These are phyloP conservation scores for Callimorpha dominula DNA, from an alignment of 2,888 invertebrate species.

Conservation along the genomic window DNA sequence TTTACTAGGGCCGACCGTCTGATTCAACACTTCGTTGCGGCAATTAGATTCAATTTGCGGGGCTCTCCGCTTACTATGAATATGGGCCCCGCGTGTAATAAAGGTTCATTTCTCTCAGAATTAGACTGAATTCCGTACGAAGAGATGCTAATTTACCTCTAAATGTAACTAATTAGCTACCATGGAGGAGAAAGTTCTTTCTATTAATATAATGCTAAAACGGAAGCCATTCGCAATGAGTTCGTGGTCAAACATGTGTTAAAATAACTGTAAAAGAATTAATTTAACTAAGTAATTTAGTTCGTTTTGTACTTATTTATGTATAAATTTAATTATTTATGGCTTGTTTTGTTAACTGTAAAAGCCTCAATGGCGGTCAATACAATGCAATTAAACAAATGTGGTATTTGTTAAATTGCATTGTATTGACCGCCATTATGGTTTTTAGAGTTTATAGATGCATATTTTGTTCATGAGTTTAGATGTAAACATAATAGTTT, in stretches of 20 bases:
- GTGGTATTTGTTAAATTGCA: slow-evolving; percentile 59
- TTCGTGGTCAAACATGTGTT: slow-evolving; percentile 25
- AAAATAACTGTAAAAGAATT: slow-evolving; percentile 14
- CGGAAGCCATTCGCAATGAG: slow-evolving; percentile 37
- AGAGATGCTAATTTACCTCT: slow-evolving; percentile 58
- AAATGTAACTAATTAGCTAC: slow-evolving; percentile 60
- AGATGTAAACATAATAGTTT: not conserved
- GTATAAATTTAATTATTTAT: slow-evolving; percentile 66
- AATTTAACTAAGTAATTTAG: slow-evolving; percentile 21
- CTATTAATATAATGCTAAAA: slow-evolving; percentile 27
- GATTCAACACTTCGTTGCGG: slow-evolving; percentile 85
- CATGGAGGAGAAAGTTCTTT: slow-evolving; percentile 53
- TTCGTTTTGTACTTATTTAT: slow-evolving; percentile 17
- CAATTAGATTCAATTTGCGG: slow-evolving; percentile 85
- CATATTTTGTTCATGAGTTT: slow-evolving; percentile 1
- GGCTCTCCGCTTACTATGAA: slow-evolving; percentile 72
- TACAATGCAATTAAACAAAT: slow-evolving; percentile 59
- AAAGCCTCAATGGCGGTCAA: slow-evolving; percentile 37
- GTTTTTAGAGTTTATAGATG: slow-evolving; percentile 10
- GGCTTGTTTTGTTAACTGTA: slow-evolving; percentile 63
- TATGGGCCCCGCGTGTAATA: slow-evolving; percentile 72
- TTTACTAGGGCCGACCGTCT: slow-evolving; percentile 68
- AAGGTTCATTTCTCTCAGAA: slow-evolving; percentile 75
- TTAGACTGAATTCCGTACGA: slow-evolving; percentile 62
- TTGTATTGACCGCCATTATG: slow-evolving; percentile 41